Base-by-base conservation (phyloP, 2,113 vertebrate genomes). In the Camelus dromedarius region DNA sequence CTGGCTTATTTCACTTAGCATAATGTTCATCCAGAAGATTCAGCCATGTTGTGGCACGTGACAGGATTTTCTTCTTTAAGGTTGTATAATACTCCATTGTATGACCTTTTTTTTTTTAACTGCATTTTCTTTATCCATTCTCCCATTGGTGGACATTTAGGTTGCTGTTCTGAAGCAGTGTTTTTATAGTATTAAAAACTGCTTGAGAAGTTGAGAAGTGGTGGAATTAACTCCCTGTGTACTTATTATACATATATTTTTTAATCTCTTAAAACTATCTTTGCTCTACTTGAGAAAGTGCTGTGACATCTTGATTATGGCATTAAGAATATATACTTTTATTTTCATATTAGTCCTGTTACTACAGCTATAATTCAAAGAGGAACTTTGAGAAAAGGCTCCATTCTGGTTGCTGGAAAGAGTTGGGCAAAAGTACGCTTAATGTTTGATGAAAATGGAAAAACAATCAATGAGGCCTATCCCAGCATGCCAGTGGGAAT, bases 361-460 rank as follows among this genome's bases (percentile, higher is more conserved):
- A 99, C 99, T 10, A 99, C 99, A 19, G 99, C 99, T 91, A 98
- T 99, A 91, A 97, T 99, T 97, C 99, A 99, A 96, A 99, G 99
- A 95, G 99, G 99, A 97, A 99, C 99, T 22, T 97, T 99, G 96
- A 98, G 96, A 97, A 99, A 99, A 62, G 99, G 99, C 69, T 99
- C 98, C 5, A 75, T 99, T 84, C 98, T 99, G 97, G 99, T 99
- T 96, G 99, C 99, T 18, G 99, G 99, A 32, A 99, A 97, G 96
- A 98, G 98, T 13, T 99, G 99, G 99, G 99, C 99, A 30, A 99
- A 99, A 98, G 99, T 99, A 9, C 99, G 99, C 50, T 98, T 99
- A 96, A 98, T 99, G 98, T 99, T 99, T 30, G 99, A 99, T 95
- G 99, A 99, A 97, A 99, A 99, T 6, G 98, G 98, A 87, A 98